Base-by-base conservation (phyloP, 2,888 invertebrate species). In the Morpho achilles region DNA sequence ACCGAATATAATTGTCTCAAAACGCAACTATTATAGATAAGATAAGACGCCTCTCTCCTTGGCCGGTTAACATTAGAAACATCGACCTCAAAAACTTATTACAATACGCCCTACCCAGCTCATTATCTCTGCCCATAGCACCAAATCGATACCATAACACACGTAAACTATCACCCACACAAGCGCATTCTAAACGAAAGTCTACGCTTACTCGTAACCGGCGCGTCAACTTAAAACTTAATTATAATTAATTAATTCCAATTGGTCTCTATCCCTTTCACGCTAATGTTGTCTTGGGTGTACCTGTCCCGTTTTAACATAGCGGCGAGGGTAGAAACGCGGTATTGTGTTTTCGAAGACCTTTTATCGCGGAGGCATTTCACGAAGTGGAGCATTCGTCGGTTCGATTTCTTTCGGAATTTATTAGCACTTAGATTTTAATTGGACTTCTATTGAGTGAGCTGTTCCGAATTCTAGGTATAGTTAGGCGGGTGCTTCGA, bases 241-340 rank as follows among this genome's bases (percentile, higher is more conserved):
- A 94, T 94, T 94, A 94, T 94, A 94, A 94, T 94, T 94, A 94
- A 94, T 93, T 94, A 93, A 94, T 93, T 93, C 93, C 92, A 93
- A 93, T 93, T 93, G 92, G 80, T 79, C 76, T 74, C 77, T 75
- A 74, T 90, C 87, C 80, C 80, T 79, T 75, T 89, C 87, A 67
- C 75, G 65, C 84, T 59, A 61, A 69, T 59, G 61, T 65, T 70
- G 84, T 91, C 92, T 92, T 92, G 82, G 80, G 79, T 92, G 81
- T 77, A 62, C 62, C 74, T 68, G 65, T 89, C 87, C 71, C 79
- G 68, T 67, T 87, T 82, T 70, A 68, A 69, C 79, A 71, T 67
- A 70, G 71, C 73, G 74, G 72, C 76, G 79, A 82, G 86, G 86
- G 83, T 69, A 67, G 67, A 81, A 80, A 80, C 80, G 77, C 70